Conservation (phyloP, 2,797 vertebrate species). For the Schizopygopsis pylzovi region DNA sequence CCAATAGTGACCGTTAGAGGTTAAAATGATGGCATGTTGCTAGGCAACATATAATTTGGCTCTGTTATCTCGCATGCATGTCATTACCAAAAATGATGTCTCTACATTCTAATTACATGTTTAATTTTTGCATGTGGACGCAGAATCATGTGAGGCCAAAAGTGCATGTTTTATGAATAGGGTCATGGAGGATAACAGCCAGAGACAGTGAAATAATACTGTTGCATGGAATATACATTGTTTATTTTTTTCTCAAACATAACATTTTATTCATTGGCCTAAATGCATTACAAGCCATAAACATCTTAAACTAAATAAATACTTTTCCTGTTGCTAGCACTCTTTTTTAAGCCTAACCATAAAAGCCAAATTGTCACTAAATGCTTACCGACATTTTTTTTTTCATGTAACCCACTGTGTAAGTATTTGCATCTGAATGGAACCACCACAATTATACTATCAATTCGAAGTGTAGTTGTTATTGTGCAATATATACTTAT, state of each 20-base stretch:
- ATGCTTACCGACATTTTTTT: not conserved
- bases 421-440: not conserved
- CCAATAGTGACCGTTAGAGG: conserved; percentile 36
- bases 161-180: conserved; percentile 51
- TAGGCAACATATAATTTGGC: conserved; percentile 58
- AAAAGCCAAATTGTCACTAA: not conserved
- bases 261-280: not conserved
- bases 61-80: conserved; percentile 54
- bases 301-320: too few relatives aligned
- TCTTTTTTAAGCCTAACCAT: not conserved
- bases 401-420: not conserved
- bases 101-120: conserved; percentile 54
- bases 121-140: conserved; percentile 55
- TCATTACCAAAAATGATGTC: conserved; percentile 42
- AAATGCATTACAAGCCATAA: not conserved
- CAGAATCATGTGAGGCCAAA: conserved; percentile 47
- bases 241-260: not conserved
- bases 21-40: conserved; percentile 54
- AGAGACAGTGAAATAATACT: conserved; percentile 9
- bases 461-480: not conserved
- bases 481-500: not conserved
- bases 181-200: conserved; percentile 25
- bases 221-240: not conserved
- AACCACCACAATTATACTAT: too few relatives aligned
- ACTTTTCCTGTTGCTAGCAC: not conserved